These are phyloP conservation scores for Trichonephila inaurata DNA, from an alignment of 1,140 invertebrate species.

Conservation along the genomic window DNA sequence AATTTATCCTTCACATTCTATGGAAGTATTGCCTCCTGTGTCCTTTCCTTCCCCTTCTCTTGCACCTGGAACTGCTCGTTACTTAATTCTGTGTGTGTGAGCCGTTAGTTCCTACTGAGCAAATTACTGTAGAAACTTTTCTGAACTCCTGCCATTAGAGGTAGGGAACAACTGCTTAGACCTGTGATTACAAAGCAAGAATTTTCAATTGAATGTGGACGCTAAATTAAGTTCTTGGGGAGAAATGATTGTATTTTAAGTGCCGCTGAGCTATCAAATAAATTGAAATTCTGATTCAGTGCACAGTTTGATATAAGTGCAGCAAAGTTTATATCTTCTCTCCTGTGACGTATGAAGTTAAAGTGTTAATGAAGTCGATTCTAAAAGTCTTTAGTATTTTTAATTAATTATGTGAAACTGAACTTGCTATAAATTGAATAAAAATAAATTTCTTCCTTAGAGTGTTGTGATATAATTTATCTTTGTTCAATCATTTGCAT, in stretches of 20 bases:
- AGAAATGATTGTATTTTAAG: not conserved
- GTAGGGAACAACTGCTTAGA: constrained; percentile 6
- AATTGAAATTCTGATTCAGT: not conserved
- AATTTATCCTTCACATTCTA: not conserved
- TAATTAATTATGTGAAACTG: no score
- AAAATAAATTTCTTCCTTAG: no score
- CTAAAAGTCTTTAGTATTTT: no score
- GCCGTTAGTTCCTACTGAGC: constrained; percentile 30
- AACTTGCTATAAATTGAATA: no score
- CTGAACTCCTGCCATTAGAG: not conserved
- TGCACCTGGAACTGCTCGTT: not conserved
- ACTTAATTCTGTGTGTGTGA: not conserved
- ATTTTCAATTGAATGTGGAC: not conserved
- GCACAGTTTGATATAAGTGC: no score
- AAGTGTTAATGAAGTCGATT: no score
- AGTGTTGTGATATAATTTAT: no score
- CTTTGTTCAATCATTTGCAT: no score
- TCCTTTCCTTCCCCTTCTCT: not conserved
- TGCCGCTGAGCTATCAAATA: not conserved
- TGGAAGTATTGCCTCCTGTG: not conserved
- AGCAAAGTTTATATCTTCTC: no score
- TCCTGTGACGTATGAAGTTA: no score
- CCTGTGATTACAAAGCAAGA: constrained; percentile 4
- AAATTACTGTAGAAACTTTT: not conserved
- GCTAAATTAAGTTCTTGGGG: not conserved